Evolutionary conservation across 2,888 invertebrate genomes (phyloP).

Genomic region (Macrosiphum euphorbiae): DNA sequence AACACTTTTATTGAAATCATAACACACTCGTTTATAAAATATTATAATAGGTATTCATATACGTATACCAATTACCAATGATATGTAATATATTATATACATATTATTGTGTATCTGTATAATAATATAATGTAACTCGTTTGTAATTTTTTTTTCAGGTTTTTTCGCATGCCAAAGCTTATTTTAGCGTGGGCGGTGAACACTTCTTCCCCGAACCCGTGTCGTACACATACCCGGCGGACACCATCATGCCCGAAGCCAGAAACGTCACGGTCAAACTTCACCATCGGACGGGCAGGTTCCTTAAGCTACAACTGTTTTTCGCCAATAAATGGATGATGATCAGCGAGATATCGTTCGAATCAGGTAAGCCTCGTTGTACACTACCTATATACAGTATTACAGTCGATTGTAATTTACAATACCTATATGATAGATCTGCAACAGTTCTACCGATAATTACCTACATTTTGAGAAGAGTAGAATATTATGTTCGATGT

Average conservation of each 20-base stretch:
- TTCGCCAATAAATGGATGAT: slow-evolving; percentile 88
- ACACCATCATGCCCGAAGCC: slow-evolving; percentile 81
- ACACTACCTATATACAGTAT: background rate
- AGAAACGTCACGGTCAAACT: slow-evolving; percentile 86
- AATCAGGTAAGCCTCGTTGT: slow-evolving; percentile 76
- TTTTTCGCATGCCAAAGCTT: slow-evolving; percentile 82
- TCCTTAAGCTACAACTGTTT: slow-evolving; percentile 82
- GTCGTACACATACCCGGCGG: slow-evolving; percentile 82
- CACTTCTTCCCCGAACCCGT: slow-evolving; percentile 81
- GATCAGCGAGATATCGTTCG: slow-evolving; percentile 87
- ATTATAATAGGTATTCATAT: background rate
- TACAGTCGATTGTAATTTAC: background rate
- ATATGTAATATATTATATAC: background rate
- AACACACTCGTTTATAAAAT: background rate
- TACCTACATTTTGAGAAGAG: background rate
- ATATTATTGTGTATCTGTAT: too few relatives aligned
- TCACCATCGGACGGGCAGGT: slow-evolving; percentile 81
- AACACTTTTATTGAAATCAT: background rate
- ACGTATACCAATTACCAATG: background rate
- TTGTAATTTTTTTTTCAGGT: slow-evolving; percentile 73
- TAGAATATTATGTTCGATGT: background rate
- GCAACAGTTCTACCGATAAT: background rate
- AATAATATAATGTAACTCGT: background rate
- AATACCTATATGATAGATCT: background rate
- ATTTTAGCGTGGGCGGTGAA: slow-evolving; percentile 81